Evolutionary conservation across 1,140 invertebrate genomes (phyloP).

Genomic region (Ylistrum balloti): DNA sequence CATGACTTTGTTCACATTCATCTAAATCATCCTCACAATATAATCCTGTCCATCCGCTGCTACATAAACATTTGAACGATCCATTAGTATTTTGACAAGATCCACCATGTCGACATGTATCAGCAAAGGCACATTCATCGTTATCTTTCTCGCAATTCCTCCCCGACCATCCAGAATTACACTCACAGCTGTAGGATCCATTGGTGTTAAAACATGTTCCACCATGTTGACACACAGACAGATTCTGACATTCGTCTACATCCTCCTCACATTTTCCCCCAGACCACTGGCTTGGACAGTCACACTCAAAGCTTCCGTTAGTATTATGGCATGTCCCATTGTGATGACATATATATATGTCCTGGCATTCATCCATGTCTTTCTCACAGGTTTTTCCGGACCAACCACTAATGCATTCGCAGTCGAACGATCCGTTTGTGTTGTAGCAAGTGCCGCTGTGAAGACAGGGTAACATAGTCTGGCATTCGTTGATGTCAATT

Average conservation of each 20-base stretch:
- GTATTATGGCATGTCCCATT: conserved; percentile 59
- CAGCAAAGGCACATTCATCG: not conserved
- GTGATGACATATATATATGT: not conserved
- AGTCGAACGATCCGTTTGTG: conserved; percentile 92
- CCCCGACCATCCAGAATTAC: not conserved
- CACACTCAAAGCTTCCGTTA: conserved; percentile 58
- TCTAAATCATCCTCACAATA: not conserved
- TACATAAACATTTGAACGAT: not conserved
- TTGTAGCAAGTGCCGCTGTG: conserved; percentile 86
- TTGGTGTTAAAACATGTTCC: not conserved
- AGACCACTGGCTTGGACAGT: conserved; percentile 22
- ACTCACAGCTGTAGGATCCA: not conserved
- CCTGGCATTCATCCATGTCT: not conserved
- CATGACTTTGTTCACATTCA: not conserved
- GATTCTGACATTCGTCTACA: not conserved
- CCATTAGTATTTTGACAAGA: conserved; percentile 53
- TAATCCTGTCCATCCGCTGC: not conserved
- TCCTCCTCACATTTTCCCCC: conserved; percentile 6
- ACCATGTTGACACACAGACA: not conserved
- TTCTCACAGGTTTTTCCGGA: conserved; percentile 91
- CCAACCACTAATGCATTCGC: conserved; percentile 92
- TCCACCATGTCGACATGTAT: not conserved
- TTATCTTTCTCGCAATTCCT: not conserved
- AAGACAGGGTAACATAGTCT: not conserved
- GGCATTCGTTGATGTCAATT: conserved; percentile 51